Conservation (phyloP, 2,797 vertebrate species). For the Cebuella pygmaea region DNA sequence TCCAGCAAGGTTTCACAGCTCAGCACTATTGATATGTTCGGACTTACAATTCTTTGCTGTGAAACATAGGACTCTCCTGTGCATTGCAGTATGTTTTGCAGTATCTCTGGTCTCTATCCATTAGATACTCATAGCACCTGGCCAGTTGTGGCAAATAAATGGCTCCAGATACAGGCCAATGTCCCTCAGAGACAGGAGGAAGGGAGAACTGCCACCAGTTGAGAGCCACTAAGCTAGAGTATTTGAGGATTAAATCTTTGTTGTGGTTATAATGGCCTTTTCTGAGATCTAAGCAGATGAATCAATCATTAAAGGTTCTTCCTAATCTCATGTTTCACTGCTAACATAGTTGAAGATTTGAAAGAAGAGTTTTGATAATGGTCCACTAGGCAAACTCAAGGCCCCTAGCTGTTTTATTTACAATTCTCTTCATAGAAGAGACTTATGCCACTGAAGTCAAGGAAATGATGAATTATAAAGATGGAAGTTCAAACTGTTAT, state of each 20-base stretch:
- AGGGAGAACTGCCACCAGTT: not conserved
- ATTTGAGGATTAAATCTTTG: not conserved
- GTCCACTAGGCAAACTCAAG: not conserved
- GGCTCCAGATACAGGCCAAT: not conserved
- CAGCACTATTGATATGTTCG: not conserved
- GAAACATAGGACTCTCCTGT: not conserved
- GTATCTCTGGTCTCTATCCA: not conserved
- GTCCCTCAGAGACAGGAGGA: not conserved
- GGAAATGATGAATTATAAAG: not conserved
- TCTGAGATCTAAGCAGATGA: not conserved
- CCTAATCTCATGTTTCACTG: not conserved
- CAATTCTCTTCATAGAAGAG: not conserved
- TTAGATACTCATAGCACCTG: not conserved
- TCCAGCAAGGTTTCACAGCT: not conserved
- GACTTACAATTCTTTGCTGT: not conserved
- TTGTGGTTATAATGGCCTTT: not conserved
- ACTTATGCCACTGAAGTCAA: not conserved
- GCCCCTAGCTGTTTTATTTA: not conserved
- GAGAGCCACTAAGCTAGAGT: not conserved
- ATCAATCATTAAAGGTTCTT: not conserved
- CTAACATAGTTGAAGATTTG: not conserved
- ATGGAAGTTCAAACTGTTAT: not conserved
- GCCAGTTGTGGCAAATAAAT: not conserved
- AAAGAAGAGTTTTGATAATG: constrained; percentile 4
- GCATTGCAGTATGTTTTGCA: not conserved